A percentile compares a stretch with the other conserved stretches of the same genome.
Evolutionary conservation across 2,888 invertebrate genomes (phyloP).

Genomic region (Epirrhoe alternata): DNA sequence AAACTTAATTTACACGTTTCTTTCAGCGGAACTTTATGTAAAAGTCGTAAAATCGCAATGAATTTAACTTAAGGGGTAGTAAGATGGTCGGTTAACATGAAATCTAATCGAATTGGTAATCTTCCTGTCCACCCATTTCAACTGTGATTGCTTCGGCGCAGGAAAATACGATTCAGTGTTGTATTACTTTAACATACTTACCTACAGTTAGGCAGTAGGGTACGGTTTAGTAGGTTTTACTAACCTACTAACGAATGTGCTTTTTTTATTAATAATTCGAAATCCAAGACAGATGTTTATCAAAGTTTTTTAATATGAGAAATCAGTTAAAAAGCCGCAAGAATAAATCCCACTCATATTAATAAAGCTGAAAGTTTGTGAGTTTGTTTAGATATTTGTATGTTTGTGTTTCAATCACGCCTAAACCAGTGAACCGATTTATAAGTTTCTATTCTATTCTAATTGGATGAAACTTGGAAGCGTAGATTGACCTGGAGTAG

Average conservation of each 20-base stretch:
- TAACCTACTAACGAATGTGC: background rate
- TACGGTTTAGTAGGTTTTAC: background rate
- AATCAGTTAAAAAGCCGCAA: too few relatives aligned
- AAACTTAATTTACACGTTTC: background rate
- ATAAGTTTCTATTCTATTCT: too few relatives aligned
- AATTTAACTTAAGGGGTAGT: conserved; percentile 46
- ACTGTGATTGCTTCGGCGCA: conserved; percentile 32
- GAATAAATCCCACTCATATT: too few relatives aligned
- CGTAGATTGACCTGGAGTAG: too few relatives aligned
- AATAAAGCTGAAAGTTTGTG: too few relatives aligned
- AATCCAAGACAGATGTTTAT: too few relatives aligned
- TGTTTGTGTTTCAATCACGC: too few relatives aligned
- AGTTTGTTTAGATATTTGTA: too few relatives aligned
- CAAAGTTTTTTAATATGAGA: too few relatives aligned
- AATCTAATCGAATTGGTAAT: conserved; percentile 43
- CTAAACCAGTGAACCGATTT: too few relatives aligned
- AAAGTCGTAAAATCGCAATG: conserved; percentile 45
- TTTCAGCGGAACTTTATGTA: conserved; percentile 29
- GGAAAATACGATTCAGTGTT: background rate
- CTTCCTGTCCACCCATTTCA: conserved; percentile 36
- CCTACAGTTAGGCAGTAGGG: background rate
- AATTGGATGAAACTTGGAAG: too few relatives aligned
- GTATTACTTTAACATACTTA: background rate
- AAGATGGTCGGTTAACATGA: conserved; percentile 45
- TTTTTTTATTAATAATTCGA: too few relatives aligned